Base-by-base conservation (phyloP, 2,888 invertebrate species). In the Pachycephus smyrnensis region DNA sequence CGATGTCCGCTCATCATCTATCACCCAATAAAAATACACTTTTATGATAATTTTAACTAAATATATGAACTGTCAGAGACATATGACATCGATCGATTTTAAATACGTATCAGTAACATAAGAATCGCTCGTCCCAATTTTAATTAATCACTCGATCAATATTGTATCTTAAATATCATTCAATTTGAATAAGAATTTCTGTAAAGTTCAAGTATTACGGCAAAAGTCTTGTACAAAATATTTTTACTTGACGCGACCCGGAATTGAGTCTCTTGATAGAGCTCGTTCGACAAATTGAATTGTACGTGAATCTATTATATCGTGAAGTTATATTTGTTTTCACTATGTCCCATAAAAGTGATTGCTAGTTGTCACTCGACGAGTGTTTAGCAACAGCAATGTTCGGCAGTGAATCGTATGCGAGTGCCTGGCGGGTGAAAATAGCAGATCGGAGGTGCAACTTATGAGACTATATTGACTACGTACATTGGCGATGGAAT, bases 1-100 rank as follows among this genome's bases (percentile, higher is more conserved):
- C 90, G 93, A 82, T 93, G 93, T 4, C 92, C 92, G 82, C 93
- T 93, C 82, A 94, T 92, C 92, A 94, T 92, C 93, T 94, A 12
- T 71, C 71, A 15, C 2, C 55, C 55, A 55, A 55, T 9, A 55
- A 55, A 55, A 55, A 23, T 55, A 55, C 9, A 55, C 2, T 55
- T 23, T 55, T 55, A 23, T 23, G 2, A 55, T 9, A 55, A 55
- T 23, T 55, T 55, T 23, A 55, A 9, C 23, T 15, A 55, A 55
- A 4, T 4, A 40, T 23, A 55, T 3, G 23, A 55, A 2, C 23
- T 55, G 9, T 55, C 55, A 23, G 9, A 40, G 0, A 40, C 15
- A 6, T 6, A 23, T 4, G 4, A 55, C 1, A 55, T 23, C 23
- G 9, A 23, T 55, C 9, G 40, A 55, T 23, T 23, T 55, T 55